These are phyloP conservation scores for Cyprinodon diabolis DNA, from an alignment of 2,797 vertebrate genomes.

Conservation along the genomic window DNA sequence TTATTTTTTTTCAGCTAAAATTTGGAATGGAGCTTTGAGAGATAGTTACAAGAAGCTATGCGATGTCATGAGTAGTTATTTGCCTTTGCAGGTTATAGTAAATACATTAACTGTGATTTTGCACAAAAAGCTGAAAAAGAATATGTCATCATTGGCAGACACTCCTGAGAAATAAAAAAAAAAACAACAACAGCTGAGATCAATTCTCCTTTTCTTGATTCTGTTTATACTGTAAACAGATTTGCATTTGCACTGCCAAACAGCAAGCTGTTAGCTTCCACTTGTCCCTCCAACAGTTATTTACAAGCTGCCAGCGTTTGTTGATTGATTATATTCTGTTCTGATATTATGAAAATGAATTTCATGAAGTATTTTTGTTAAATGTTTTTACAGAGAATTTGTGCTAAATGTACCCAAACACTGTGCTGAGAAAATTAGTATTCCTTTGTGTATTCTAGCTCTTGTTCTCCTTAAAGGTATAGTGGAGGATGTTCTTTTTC, in stretches of 20 bases:
- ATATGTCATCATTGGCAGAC: not conserved
- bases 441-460: not conserved
- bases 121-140: not conserved
- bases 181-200: not conserved
- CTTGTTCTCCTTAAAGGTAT: not conserved
- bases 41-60: not conserved
- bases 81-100: not conserved
- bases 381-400: not conserved
- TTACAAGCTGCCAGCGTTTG: not conserved
- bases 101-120: not conserved
- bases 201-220: not conserved
- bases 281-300: not conserved
- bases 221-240: not conserved
- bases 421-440: not conserved
- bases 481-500: too few species aligned
- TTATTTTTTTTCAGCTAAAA: conserved; percentile 7
- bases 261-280: not conserved
- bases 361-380: not conserved
- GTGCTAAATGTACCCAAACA: not conserved
- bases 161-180: not conserved
- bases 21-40: not conserved
- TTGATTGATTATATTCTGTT: not conserved
- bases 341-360: not conserved
- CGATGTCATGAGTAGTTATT: not conserved
- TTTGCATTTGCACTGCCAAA: not conserved